phyloP scores from a whole-genome alignment of 2,113 vertebrate species.

The Catharus fuscescens region DNA sequence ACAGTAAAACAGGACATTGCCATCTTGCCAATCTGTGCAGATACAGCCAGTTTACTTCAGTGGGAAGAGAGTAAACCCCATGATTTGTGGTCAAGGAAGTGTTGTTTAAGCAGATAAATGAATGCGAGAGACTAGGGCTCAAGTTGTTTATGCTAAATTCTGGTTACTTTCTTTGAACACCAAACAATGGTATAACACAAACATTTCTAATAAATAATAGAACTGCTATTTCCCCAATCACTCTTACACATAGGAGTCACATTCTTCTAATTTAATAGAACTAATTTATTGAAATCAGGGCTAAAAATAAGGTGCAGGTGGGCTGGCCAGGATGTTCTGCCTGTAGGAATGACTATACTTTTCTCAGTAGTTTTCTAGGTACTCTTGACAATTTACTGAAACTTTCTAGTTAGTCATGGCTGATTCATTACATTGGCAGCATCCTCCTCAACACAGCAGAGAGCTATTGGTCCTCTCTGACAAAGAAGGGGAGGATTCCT shows the following conservation, averaged over 20 bases:
- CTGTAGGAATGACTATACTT: neutral
- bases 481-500: neutral
- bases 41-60: constrained; percentile 31
- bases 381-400: neutral
- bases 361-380: neutral
- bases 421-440: neutral
- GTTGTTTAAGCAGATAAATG: constrained; percentile 56
- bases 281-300: neutral
- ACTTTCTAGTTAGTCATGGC: neutral
- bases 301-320: neutral
- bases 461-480: neutral
- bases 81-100: constrained; percentile 39
- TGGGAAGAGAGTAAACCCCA: neutral
- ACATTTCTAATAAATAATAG: neutral
- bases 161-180: neutral
- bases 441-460: neutral
- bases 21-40: constrained; percentile 29
- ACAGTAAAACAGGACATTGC: constrained; percentile 55
- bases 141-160: constrained; percentile 41
- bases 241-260: neutral
- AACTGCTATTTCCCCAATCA: neutral
- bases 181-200: constrained; percentile 12
- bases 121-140: neutral
- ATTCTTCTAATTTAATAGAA: neutral
- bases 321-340: neutral